These are phyloP conservation scores for Micropoecilia bifurca DNA, from an alignment of 2,797 vertebrate genomes.

Conservation along the genomic window DNA sequence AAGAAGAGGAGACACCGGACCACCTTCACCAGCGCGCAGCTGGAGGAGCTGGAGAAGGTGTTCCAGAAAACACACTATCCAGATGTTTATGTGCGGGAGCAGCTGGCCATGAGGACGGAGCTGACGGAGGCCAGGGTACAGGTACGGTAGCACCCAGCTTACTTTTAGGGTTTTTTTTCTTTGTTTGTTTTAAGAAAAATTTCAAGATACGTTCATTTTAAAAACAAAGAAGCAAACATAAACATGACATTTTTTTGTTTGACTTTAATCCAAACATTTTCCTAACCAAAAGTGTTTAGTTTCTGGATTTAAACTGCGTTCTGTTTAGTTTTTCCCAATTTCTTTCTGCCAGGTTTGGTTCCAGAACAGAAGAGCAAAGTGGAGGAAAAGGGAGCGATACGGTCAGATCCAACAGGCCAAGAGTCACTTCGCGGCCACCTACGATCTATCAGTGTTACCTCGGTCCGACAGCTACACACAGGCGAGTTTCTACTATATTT, in stretches of 20 bases:
- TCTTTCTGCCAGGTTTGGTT: slow-evolving; percentile 90
- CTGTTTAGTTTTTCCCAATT: not conserved
- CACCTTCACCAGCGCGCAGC: slow-evolving; percentile 95
- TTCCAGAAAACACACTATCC: slow-evolving; percentile 99
- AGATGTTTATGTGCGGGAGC: slow-evolving; percentile 96
- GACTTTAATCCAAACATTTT: not conserved
- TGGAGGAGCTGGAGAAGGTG: slow-evolving; percentile 98
- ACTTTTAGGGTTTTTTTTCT: not conserved
- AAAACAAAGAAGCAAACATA: not conserved
- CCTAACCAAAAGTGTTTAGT: not conserved
- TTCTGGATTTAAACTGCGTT: no score
- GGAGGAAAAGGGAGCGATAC: slow-evolving; percentile 97
- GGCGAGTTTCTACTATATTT: slow-evolving; percentile 70
- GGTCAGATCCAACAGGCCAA: slow-evolving; percentile 99
- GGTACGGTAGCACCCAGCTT: slow-evolving; percentile 74
- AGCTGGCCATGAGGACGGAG: slow-evolving; percentile 96
- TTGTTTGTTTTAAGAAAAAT: not conserved
- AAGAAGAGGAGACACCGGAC: slow-evolving; percentile 97
- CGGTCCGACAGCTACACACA: slow-evolving; percentile 95
- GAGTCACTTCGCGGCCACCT: slow-evolving; percentile 94
- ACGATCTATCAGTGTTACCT: slow-evolving; percentile 95
- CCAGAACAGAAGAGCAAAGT: slow-evolving; percentile 98
- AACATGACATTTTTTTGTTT: not conserved
- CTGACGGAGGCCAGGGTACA: slow-evolving; percentile 97
- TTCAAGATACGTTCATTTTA: no score